phyloP scores from a whole-genome alignment of 2,113 vertebrate species.

The Lonchura striata region DNA sequence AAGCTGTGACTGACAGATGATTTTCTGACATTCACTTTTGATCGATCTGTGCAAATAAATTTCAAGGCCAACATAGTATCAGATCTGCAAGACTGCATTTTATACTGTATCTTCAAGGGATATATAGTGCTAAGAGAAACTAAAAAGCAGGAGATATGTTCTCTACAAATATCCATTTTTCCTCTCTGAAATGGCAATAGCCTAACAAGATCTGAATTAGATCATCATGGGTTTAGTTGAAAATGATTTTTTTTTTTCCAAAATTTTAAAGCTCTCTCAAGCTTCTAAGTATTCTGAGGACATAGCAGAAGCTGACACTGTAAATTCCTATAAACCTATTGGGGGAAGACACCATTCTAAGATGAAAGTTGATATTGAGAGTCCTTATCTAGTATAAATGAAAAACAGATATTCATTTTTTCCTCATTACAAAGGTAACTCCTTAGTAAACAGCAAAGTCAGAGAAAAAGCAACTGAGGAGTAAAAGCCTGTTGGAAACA shows the following conservation, averaged over 20 bases:
- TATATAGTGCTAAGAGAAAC: neutral
- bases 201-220: neutral
- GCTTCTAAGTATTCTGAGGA: neutral
- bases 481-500: neutral
- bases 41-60: conserved; percentile 20
- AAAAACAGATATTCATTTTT: neutral
- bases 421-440: neutral
- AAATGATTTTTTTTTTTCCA: neutral
- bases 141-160: neutral
- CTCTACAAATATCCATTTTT: neutral
- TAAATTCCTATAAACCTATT: neutral
- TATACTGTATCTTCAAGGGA: neutral
- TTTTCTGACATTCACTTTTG: conserved; percentile 34
- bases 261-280: neutral
- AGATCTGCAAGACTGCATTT: neutral
- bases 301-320: neutral
- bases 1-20: neutral
- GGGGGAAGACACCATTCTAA: neutral
- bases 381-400: neutral
- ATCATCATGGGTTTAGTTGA: neutral
- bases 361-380: neutral
- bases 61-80: neutral
- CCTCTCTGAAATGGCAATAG: neutral
- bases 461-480: neutral
- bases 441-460: neutral